A percentile compares a stretch with the other conserved stretches of the same genome.
Evolutionary conservation across 2,888 invertebrate genomes (phyloP).

Genomic region (Melinopterus prodromus): DNA sequence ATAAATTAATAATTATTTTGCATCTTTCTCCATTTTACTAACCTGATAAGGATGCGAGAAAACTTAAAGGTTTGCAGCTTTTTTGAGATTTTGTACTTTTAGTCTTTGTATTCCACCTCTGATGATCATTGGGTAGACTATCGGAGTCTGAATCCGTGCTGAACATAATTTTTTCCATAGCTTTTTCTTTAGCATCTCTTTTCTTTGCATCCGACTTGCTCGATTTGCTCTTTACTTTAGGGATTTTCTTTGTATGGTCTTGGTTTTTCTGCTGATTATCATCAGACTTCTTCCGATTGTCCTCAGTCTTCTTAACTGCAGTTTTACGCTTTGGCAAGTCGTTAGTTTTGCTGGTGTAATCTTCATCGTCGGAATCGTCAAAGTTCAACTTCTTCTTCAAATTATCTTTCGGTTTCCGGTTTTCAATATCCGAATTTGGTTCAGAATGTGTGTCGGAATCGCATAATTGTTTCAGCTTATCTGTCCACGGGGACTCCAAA

Average conservation of each 20-base stretch:
- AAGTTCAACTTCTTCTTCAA: slow-evolving; percentile 42
- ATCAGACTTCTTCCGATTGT: slow-evolving; percentile 39
- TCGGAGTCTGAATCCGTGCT: slow-evolving; percentile 20
- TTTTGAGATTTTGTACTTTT: slow-evolving; percentile 24
- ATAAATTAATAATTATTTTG: background rate
- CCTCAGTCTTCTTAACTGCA: slow-evolving; percentile 26
- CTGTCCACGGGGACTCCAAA: slow-evolving; percentile 47
- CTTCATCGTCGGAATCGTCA: slow-evolving; percentile 34
- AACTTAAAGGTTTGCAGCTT: slow-evolving; percentile 49
- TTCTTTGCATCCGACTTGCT: background rate
- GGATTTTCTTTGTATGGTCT: slow-evolving; percentile 14
- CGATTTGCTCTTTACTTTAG: slow-evolving; percentile 1
- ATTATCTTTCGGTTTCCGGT: slow-evolving; percentile 23
- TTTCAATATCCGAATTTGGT: slow-evolving; percentile 25
- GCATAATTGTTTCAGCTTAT: slow-evolving; percentile 48
- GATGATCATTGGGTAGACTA: background rate
- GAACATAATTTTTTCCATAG: background rate
- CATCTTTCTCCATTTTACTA: slow-evolving; percentile 37
- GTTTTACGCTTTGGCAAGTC: slow-evolving; percentile 8
- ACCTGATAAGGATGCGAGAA: slow-evolving; percentile 68
- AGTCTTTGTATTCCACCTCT: background rate
- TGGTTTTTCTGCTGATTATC: slow-evolving; percentile 11
- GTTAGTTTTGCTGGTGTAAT: slow-evolving; percentile 17
- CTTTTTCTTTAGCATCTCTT: slow-evolving; percentile 1
- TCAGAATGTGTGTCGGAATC: slow-evolving; percentile 49